These are phyloP conservation scores for Peucedramus taeniatus DNA, from an alignment of 2,113 vertebrate genomes.

Conservation along the genomic window DNA sequence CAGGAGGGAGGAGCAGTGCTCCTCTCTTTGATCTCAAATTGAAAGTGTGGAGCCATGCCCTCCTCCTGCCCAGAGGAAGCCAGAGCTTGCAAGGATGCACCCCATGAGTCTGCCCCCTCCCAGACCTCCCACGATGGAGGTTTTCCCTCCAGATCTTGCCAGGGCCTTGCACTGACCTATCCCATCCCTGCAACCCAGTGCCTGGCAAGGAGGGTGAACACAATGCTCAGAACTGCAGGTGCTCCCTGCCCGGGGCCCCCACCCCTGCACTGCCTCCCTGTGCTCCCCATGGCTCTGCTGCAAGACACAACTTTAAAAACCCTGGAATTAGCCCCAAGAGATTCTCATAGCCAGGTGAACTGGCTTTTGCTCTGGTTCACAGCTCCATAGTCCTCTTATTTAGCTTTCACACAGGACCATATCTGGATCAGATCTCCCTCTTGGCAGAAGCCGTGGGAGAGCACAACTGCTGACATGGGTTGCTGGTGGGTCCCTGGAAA, in stretches of 20 bases:
- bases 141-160: conserved; percentile 6
- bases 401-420: neutral
- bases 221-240: neutral
- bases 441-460: neutral
- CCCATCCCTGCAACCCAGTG: neutral
- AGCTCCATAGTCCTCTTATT: neutral
- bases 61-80: conserved; percentile 17
- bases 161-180: neutral
- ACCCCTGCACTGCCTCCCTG: neutral
- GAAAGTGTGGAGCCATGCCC: neutral
- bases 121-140: neutral
- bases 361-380: conserved; percentile 26
- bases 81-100: neutral
- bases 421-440: neutral
- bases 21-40: conserved; percentile 11
- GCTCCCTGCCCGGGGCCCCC: neutral
- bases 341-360: neutral
- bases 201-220: neutral
- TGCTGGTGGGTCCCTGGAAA: neutral
- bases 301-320: neutral
- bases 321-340: neutral
- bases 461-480: neutral
- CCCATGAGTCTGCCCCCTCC: neutral
- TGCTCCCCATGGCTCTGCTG: neutral
- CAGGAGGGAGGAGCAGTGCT: neutral